phyloP scores from a whole-genome alignment of 2,888 invertebrate genomes.

The Brenthis hecate region DNA sequence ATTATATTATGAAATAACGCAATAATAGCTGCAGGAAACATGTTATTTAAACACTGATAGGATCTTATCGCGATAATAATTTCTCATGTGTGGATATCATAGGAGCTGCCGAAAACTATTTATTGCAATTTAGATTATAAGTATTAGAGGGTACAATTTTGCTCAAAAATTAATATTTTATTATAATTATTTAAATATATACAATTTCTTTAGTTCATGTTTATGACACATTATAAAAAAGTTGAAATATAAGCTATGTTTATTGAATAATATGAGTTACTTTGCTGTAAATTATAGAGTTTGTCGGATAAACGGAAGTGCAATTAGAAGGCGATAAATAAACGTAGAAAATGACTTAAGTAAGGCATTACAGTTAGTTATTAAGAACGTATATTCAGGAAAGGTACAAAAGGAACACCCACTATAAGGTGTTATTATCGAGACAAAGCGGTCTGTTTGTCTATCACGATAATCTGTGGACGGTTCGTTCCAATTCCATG shows the following conservation, averaged over 20 bases:
- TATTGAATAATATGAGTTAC: not conserved
- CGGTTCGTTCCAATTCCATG: constrained; percentile 80
- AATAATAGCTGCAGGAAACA: constrained; percentile 81
- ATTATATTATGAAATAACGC: constrained; percentile 80
- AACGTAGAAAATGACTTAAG: constrained; percentile 14
- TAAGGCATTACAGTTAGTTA: constrained; percentile 44
- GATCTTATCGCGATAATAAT: constrained; percentile 81
- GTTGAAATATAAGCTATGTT: too few species aligned
- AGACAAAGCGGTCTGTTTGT: constrained; percentile 78
- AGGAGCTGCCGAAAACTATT: constrained; percentile 68
- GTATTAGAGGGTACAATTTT: not conserved
- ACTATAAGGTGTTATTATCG: constrained; percentile 72
- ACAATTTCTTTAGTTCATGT: too few species aligned
- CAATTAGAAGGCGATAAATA: constrained; percentile 18
- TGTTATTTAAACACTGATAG: constrained; percentile 79
- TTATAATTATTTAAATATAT: too few species aligned
- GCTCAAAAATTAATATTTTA: not conserved
- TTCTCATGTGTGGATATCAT: constrained; percentile 80
- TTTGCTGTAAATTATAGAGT: not conserved
- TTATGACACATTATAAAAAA: too few species aligned
- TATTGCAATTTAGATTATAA: constrained; percentile 14
- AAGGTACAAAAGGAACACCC: constrained; percentile 52
- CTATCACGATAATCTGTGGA: constrained; percentile 81
- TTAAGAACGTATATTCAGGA: constrained; percentile 45
- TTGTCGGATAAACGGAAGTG: not conserved